Base-by-base conservation (phyloP, 2,113 vertebrate species). In the Cygnus atratus region DNA sequence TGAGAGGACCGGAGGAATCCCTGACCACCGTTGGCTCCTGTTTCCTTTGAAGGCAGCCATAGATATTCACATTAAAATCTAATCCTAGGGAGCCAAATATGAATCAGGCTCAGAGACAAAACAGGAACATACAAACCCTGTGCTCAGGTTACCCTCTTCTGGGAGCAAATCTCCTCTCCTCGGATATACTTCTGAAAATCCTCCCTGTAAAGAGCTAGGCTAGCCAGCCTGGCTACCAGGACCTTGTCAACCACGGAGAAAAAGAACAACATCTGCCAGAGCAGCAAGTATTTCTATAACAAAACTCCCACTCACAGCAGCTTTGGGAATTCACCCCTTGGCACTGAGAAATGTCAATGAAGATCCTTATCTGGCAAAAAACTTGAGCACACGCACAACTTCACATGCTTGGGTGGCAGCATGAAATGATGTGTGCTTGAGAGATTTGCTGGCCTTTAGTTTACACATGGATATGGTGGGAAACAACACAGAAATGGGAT, bases 351-450 rank as follows among this genome's bases (percentile, higher is more conserved):
- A 70, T 4, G 25, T 48, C 50, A 48, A 4, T 6, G 22, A 22
- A 48, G 22, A 46, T 26, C 48, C 41, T 9, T 17, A 13, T n/a
- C 29, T 48, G 37, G 75, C 59, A 43, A 18, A 85, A 58, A 50
- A 8, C 26, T 17, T 9, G 13, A 77, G 84, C 29, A 65, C 20
- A 31, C 0, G 55, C 13, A 33, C 17, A 41, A 31, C 19, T 43
- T n/a, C 84, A 29, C 14, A 5, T 3, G 37, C 41, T 62, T 0
- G 1, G 7, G 58, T 21, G 52, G 58, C 1, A 22, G 52, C 22
- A 26, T 2, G 13, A 41, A 58, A 62, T 1, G 1, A 44, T 1
- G 39, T 7, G 9, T 55, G n/a, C 78, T 63, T 3, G 0, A 39
- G 55, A 65, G 57, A 44, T 12, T 11, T 24, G 14, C 63, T 50